Percentiles rank a stretch among this genome's conserved stretches.
These are phyloP conservation scores for Rhynchophorus ferrugineus DNA, from an alignment of 1,140 invertebrate species.

Conservation along the genomic window DNA sequence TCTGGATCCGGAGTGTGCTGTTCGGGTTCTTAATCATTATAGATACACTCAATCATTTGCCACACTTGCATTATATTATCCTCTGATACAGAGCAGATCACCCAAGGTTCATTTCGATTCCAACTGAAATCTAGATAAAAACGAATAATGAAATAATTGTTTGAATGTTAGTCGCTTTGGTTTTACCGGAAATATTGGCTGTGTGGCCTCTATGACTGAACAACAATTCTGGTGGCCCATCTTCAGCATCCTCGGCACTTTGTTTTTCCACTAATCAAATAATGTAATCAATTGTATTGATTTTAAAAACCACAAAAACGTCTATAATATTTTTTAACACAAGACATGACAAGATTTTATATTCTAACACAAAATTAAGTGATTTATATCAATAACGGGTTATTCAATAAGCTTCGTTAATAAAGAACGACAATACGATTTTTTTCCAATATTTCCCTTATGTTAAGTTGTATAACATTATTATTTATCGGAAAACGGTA, in stretches of 20 bases:
- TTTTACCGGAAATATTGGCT: slow-evolving; percentile 79
- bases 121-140: slow-evolving; percentile 93
- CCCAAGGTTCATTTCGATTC: slow-evolving; percentile 99
- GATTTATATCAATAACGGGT: too few species aligned
- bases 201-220: slow-evolving; percentile 98
- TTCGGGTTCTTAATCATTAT: slow-evolving; percentile 97
- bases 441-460: too few species aligned
- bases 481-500: too few species aligned
- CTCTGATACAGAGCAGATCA: slow-evolving; percentile 98
- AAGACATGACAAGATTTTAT: too few species aligned
- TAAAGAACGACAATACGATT: too few species aligned
- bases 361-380: too few species aligned
- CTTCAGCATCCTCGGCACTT: slow-evolving; percentile 97
- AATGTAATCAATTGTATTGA: not conserved
- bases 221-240: slow-evolving; percentile 95
- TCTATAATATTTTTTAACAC: too few species aligned
- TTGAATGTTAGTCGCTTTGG: too few species aligned
- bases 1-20: slow-evolving; percentile 80
- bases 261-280: slow-evolving; percentile 58
- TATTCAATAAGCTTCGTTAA: too few species aligned
- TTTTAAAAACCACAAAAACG: not conserved
- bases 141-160: too few species aligned
- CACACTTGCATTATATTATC: slow-evolving; percentile 99
- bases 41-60: slow-evolving; percentile 99
- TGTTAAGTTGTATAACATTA: too few species aligned